Conservation (phyloP, 2,888 invertebrate genomes). For the Gymnocheta viridis region DNA sequence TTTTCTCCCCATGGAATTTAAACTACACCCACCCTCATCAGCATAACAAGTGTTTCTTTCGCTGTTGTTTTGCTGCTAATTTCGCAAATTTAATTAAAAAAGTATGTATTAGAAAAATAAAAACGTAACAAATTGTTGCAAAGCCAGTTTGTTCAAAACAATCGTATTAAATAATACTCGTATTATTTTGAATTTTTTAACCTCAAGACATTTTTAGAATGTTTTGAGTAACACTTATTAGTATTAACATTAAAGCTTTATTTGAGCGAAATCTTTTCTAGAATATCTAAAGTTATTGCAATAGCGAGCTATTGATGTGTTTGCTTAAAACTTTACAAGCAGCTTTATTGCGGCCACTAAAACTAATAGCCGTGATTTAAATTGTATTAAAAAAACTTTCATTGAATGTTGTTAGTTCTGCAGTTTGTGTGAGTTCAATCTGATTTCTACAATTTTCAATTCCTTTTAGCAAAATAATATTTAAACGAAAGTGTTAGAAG, state of each 20-base stretch:
- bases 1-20: not conserved
- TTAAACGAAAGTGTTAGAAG: no score
- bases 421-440: not conserved
- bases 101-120: not conserved
- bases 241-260: not conserved
- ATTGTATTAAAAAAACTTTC: not conserved
- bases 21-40: conserved; percentile 53
- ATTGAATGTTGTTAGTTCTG: conserved; percentile 5
- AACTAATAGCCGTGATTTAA: not conserved
- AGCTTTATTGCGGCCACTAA: not conserved
- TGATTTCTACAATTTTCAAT: no score
- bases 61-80: not conserved
- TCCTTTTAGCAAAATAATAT: no score
- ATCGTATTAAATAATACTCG: not conserved
- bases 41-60: conserved; percentile 40
- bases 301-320: not conserved
- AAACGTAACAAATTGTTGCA: conserved; percentile 39
- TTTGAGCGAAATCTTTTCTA: conserved; percentile 27
- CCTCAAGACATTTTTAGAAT: conserved; percentile 12
- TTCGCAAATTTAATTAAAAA: not conserved
- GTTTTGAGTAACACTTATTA: not conserved
- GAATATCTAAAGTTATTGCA: not conserved
- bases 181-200: not conserved
- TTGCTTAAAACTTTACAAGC: not conserved
- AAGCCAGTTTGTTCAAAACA: conserved; percentile 36